These are phyloP conservation scores for Heliconius sara DNA, from an alignment of 2,888 invertebrate genomes.

Conservation along the genomic window DNA sequence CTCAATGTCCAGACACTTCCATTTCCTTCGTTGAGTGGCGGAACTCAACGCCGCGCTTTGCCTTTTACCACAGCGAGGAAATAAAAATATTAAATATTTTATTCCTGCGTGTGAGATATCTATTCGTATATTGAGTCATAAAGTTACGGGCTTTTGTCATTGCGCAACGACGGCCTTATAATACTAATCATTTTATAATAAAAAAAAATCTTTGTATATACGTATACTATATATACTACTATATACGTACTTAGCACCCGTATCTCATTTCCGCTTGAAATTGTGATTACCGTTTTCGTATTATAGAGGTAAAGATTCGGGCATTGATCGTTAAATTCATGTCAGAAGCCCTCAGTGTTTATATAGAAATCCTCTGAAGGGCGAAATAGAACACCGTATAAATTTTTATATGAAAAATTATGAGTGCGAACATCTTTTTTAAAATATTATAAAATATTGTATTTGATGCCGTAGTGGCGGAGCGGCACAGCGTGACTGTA, in stretches of 20 bases:
- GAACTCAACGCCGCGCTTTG: neutral
- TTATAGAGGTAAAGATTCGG: neutral
- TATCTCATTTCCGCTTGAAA: neutral
- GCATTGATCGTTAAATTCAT: neutral
- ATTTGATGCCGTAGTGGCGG: too few species aligned
- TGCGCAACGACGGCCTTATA: neutral
- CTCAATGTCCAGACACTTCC: neutral
- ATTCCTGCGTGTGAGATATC: neutral
- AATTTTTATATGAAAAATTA: too few species aligned
- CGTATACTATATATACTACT: too few species aligned
- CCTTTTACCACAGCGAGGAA: neutral
- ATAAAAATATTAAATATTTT: neutral
- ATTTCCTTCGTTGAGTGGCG: neutral
- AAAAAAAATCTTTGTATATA: neutral
- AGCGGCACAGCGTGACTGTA: too few species aligned
- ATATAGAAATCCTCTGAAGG: neutral
- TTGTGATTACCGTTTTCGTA: constrained; percentile 15
- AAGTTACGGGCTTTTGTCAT: neutral
- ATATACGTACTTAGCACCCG: neutral
- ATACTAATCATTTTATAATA: neutral
- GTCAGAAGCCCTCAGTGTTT: neutral
- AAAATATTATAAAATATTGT: too few species aligned
- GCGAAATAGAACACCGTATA: neutral
- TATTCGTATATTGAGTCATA: too few species aligned
- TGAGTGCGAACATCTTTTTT: too few species aligned